phyloP scores from a whole-genome alignment of 2,113 vertebrate species.

The Pomatostomus ruficeps region DNA sequence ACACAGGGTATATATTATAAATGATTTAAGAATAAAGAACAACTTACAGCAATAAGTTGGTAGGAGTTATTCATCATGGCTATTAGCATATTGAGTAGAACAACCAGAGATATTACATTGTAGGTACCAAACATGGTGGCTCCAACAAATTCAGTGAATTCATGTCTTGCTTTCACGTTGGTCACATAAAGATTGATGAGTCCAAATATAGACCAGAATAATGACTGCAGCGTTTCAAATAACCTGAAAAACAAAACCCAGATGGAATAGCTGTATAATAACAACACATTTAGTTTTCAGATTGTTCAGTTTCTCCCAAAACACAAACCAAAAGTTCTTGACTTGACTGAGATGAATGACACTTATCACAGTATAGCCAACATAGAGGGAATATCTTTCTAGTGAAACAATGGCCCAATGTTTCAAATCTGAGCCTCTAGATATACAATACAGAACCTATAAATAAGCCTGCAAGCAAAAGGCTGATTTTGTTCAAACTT shows the following conservation, averaged over 20 bases:
- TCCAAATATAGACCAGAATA: slow-evolving; percentile 98
- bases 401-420: not conserved
- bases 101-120: slow-evolving; percentile 94
- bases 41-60: slow-evolving; percentile 96
- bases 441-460: not conserved
- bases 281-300: not conserved
- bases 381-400: not conserved
- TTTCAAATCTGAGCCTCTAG: not conserved
- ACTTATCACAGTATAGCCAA: not conserved
- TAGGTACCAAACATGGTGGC: slow-evolving; percentile 98
- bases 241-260: slow-evolving; percentile 74
- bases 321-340: not conserved
- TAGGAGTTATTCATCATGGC: slow-evolving; percentile 99
- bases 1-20: not conserved
- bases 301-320: not conserved
- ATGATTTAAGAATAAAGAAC: not conserved
- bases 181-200: slow-evolving; percentile 94
- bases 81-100: slow-evolving; percentile 98
- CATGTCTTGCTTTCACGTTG: slow-evolving; percentile 84
- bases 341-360: not conserved
- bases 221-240: slow-evolving; percentile 93
- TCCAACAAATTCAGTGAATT: slow-evolving; percentile 95
- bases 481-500: not conserved
- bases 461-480: not conserved
- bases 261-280: not conserved